A percentile compares a stretch with the other conserved stretches of the same genome.
Evolutionary conservation across 2,113 vertebrate species (phyloP).

Genomic region (Podarcis cretensis): DNA sequence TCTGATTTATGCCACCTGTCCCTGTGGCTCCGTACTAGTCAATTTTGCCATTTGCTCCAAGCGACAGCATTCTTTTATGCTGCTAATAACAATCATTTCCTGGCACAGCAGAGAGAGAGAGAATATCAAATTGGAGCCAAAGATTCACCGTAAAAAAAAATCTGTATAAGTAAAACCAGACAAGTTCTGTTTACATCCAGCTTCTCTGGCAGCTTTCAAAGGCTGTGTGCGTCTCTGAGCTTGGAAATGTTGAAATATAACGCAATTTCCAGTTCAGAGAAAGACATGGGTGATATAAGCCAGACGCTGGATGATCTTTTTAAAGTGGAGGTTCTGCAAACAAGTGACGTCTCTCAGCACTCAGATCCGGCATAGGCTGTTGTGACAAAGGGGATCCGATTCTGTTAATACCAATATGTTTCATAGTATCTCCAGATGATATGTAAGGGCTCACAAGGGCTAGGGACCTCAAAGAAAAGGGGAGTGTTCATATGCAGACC

Average conservation of each 20-base stretch:
- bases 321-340: not conserved
- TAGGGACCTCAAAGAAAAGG: not conserved
- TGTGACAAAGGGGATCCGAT: not conserved
- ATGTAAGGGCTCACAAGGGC: not conserved
- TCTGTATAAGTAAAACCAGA: not conserved
- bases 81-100: not conserved
- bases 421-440: not conserved
- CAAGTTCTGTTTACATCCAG: not conserved
- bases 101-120: not conserved
- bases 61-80: not conserved
- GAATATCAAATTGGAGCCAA: not conserved
- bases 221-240: not conserved
- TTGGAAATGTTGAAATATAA: slow-evolving; percentile 7
- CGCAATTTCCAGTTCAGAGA: not conserved
- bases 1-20: not conserved
- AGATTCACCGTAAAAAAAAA: not conserved
- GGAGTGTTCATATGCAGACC: not conserved
- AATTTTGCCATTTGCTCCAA: not conserved
- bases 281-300: not conserved
- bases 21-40: not conserved
- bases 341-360: not conserved
- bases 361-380: not conserved
- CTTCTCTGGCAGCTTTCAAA: not conserved
- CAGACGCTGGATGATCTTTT: slow-evolving; percentile 1
- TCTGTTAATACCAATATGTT: not conserved